Conservation (phyloP, 2,888 invertebrate genomes). For the Lithophane ornitopus region DNA sequence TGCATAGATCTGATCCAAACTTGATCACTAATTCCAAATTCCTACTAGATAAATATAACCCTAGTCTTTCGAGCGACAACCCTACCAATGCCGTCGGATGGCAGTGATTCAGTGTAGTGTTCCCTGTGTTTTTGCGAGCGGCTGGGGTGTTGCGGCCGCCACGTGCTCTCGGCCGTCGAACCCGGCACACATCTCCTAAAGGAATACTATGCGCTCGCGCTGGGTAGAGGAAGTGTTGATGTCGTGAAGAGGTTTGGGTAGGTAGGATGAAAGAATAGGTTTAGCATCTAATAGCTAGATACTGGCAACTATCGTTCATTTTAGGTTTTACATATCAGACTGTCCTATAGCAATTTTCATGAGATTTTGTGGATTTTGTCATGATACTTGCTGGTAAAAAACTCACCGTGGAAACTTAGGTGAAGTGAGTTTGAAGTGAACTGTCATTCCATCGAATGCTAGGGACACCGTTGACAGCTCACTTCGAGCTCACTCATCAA, state of each 20-base stretch:
- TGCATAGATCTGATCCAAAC: too few species aligned
- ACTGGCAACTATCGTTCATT: neutral
- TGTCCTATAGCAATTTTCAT: neutral
- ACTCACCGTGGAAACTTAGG: too few species aligned
- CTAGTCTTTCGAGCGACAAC: constrained; percentile 45
- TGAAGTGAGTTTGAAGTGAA: too few species aligned
- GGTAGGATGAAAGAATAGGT: neutral
- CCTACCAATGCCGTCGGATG: constrained; percentile 61
- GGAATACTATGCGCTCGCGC: constrained; percentile 79
- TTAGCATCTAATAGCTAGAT: neutral
- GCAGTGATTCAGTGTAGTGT: constrained; percentile 78
- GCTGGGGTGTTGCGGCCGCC: constrained; percentile 81
- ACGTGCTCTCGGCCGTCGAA: constrained; percentile 80
- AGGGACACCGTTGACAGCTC: too few species aligned
- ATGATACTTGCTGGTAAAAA: neutral
- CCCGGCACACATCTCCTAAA: constrained; percentile 82
- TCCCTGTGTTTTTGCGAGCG: constrained; percentile 82
- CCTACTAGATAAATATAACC: neutral
- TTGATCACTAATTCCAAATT: neutral
- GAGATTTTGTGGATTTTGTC: neutral
- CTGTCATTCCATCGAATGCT: too few species aligned
- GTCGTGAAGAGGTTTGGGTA: constrained; percentile 7
- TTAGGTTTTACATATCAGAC: neutral
- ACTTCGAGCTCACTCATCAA: too few species aligned
- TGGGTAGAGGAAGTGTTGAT: constrained; percentile 42